Evolutionary conservation across 2,113 vertebrate species (phyloP).

Genomic region (Zosterops lateralis): DNA sequence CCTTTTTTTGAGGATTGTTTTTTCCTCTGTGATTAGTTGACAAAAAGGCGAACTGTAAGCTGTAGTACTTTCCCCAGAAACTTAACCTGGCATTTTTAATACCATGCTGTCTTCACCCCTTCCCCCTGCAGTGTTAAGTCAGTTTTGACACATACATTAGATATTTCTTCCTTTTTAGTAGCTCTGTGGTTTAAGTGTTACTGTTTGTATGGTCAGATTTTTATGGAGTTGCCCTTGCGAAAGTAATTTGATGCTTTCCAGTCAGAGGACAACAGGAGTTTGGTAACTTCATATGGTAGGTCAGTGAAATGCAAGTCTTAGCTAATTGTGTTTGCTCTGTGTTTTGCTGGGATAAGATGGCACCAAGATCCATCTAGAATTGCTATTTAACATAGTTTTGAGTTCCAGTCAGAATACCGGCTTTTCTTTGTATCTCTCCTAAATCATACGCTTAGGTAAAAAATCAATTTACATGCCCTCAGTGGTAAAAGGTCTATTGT

Average conservation of each 20-base stretch:
- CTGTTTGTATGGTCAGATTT: neutral
- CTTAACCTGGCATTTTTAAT: neutral
- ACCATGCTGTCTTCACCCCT: accelerated
- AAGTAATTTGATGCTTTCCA: neutral
- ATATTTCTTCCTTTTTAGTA: neutral
- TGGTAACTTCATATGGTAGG: neutral
- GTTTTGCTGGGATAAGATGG: neutral
- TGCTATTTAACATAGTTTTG: neutral
- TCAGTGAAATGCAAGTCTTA: neutral
- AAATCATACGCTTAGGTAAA: neutral
- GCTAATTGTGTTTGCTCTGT: neutral
- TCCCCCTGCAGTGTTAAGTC: neutral
- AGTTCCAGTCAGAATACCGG: neutral
- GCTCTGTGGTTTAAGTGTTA: neutral
- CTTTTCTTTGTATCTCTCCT: neutral
- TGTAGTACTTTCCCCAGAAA: neutral
- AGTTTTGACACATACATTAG: neutral
- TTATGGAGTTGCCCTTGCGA: neutral
- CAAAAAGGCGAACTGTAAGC: neutral
- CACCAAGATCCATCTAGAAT: neutral
- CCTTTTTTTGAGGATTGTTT: neutral
- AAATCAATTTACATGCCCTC: neutral
- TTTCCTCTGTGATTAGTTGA: neutral
- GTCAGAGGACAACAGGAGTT: neutral
- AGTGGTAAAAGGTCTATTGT: neutral